phyloP scores from a whole-genome alignment of 2,113 vertebrate species.

The Illadopsis cleaveri region DNA sequence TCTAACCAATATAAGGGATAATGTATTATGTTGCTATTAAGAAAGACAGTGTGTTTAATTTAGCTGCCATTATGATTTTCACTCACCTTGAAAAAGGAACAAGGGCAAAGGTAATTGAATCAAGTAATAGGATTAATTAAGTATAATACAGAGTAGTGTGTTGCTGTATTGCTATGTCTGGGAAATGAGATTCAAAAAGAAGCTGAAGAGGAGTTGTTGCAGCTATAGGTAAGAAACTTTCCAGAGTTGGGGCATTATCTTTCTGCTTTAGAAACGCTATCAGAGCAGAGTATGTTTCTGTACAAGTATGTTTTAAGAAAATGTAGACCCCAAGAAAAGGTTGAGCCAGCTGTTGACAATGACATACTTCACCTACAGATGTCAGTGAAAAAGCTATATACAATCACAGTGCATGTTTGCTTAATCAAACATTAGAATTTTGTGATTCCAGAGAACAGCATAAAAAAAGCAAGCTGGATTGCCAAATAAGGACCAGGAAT shows the following conservation, averaged over 20 bases:
- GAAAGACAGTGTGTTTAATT: background rate
- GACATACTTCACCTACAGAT: background rate
- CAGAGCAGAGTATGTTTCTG: background rate
- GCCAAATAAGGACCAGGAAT: slow-evolving; percentile 24
- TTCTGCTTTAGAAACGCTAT: background rate
- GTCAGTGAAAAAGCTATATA: background rate
- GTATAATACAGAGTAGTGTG: background rate
- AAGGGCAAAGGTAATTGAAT: background rate
- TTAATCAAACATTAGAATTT: background rate
- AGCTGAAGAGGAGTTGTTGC: background rate
- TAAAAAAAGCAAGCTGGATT: background rate
- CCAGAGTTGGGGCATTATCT: background rate
- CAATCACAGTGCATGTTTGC: background rate
- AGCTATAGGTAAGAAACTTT: background rate
- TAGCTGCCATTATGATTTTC: background rate
- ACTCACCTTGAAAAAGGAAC: background rate
- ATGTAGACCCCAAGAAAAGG: background rate
- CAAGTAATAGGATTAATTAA: background rate
- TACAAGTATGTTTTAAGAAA: background rate
- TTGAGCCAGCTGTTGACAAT: background rate
- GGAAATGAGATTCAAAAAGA: background rate
- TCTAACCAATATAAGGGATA: background rate
- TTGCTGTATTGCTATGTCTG: background rate
- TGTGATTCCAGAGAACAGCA: background rate
- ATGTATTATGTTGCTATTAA: background rate